A percentile compares a stretch with the other conserved stretches of the same genome.
These are phyloP conservation scores for Naja naja DNA, from an alignment of 2,113 vertebrate species.

Conservation along the genomic window DNA sequence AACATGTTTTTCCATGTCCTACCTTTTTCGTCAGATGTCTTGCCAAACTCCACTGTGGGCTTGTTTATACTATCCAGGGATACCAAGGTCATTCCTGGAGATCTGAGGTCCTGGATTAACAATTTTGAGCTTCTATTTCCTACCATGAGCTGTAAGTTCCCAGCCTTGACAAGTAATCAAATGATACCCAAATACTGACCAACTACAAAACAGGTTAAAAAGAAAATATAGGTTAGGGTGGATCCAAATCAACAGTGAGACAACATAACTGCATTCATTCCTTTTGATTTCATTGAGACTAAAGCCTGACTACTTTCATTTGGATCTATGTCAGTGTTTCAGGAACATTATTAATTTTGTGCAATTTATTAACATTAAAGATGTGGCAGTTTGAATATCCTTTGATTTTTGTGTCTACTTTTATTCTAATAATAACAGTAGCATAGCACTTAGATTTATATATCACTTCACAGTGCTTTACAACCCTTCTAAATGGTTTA, in stretches of 20 bases:
- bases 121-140: background rate
- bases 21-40: slow-evolving; percentile 22
- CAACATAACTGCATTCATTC: background rate
- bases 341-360: background rate
- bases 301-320: background rate
- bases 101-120: slow-evolving; percentile 7
- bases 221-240: background rate
- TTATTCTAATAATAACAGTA: background rate
- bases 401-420: background rate
- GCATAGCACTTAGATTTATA: too few relatives aligned
- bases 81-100: slow-evolving; percentile 15
- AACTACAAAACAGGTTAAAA: background rate
- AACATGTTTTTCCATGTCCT: slow-evolving; percentile 41
- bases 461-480: too few relatives aligned
- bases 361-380: background rate
- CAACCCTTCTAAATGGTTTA: too few relatives aligned
- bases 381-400: background rate
- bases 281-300: background rate
- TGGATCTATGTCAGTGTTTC: background rate
- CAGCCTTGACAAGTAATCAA: background rate
- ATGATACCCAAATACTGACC: background rate
- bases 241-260: background rate
- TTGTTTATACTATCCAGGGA: slow-evolving; percentile 31
- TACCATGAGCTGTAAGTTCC: background rate
- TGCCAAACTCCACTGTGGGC: slow-evolving; percentile 29